These are phyloP conservation scores for Hippopotamus amphibius DNA, from an alignment of 2,113 vertebrate genomes.

Conservation along the genomic window DNA sequence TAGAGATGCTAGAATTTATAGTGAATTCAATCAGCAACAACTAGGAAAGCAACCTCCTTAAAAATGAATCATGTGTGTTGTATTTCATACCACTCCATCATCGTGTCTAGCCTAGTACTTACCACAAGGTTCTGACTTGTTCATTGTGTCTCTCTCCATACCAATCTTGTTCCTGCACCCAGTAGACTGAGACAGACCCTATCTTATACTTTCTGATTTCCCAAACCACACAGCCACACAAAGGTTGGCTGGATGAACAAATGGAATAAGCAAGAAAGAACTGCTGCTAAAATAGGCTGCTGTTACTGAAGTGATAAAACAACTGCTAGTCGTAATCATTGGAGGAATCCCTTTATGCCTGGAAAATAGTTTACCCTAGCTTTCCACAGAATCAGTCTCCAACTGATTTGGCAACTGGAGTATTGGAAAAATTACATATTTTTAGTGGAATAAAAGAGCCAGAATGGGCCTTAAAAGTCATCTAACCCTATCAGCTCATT, in stretches of 20 bases:
- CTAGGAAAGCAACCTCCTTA: neutral
- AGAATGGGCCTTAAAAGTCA: neutral
- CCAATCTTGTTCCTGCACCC: neutral
- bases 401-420: neutral
- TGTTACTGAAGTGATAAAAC: neutral
- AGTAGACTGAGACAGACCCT: neutral
- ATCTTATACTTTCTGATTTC: neutral
- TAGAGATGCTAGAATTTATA: neutral
- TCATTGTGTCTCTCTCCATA: neutral
- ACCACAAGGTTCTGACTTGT: neutral
- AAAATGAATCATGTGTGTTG: neutral
- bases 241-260: neutral
- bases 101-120: neutral
- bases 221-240: neutral
- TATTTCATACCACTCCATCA: neutral
- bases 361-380: neutral
- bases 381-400: neutral
- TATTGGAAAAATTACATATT: neutral
- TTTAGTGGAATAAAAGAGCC: neutral
- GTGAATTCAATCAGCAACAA: neutral
- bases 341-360: neutral
- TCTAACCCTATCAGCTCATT: neutral
- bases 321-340: neutral
- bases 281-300: neutral
- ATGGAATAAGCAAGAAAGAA: neutral